Evolutionary conservation across 2,888 invertebrate species (phyloP), one percentile per base, ranked within the genome.

Genomic region (Alsophila aescularia): DNA sequence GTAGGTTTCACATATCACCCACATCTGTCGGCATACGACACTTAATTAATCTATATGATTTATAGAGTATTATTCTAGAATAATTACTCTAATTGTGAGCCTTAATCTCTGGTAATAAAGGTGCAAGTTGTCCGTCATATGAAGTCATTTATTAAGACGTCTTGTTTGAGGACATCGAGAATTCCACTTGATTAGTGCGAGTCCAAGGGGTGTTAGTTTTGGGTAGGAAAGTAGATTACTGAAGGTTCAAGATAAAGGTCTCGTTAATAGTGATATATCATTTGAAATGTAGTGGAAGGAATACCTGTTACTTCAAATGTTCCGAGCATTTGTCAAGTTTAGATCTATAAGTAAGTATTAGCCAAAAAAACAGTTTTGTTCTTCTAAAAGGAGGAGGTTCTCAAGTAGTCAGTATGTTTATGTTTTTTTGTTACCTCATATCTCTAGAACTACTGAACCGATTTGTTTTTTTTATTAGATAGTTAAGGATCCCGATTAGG

Each of bases 31-130:
- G 52, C 72, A 59, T 60, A 69, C 72, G 70, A 70, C 71, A 75
- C 73, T 72, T 73, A 73, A 75, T 74, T 77, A 77, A 75, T 78
- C 75, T 72, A 49, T 53, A 63, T 75, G 77, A 78, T 78, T 75
- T 73, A 78, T 75, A 73, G 72, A 68, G 70, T 70, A 71, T 72
- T 70, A 72, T 71, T 68, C 66, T 65, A 57, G 43, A 53, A 57
- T 59, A 60, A 59, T 51, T 47, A 47, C 34, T 32, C 9, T 50
- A 27, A 67, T 58, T 50, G 41, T 53, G 48, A 62, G 51, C 69
- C 52, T 50, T 71, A 64, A 44, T 14, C 29, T 1, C 13, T 13
- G 9, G 35, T 13, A 37, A 50, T 66, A 70, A 43, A 61, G 62
- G 27, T 35, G 39, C 16, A 21, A 40, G 27, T 66, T 35, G 40